Evolutionary conservation across 2,888 invertebrate genomes (phyloP).

Genomic region (Parelbella ahira): DNA sequence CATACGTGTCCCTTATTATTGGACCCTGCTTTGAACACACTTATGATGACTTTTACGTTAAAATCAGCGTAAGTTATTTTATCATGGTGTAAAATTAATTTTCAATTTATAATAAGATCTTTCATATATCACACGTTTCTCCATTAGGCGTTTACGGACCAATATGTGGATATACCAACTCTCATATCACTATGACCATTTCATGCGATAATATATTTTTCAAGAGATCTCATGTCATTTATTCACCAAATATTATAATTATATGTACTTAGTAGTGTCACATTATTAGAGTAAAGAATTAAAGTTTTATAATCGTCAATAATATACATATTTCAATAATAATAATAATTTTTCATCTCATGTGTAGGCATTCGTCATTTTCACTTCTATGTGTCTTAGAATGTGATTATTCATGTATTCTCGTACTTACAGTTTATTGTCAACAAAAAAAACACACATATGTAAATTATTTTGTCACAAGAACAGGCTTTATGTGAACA

Average conservation of each 20-base stretch:
- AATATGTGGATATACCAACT: conserved; percentile 19
- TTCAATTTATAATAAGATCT: background rate
- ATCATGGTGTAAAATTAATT: no score
- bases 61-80: no score
- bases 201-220: conserved; percentile 26
- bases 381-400: conserved; percentile 14
- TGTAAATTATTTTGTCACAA: no score
- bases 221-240: conserved; percentile 22
- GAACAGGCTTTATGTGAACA: no score
- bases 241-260: conserved; percentile 14
- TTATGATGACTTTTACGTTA: no score
- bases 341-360: no score
- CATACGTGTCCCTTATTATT: no score
- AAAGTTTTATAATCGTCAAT: conserved; percentile 24
- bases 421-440: background rate
- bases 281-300: conserved; percentile 20
- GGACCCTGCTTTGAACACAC: background rate
- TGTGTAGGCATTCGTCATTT: conserved; percentile 11
- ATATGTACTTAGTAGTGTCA: conserved; percentile 21
- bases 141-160: conserved; percentile 28
- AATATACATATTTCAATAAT: no score
- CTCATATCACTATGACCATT: conserved; percentile 22
- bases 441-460: no score
- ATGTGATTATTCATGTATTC: background rate
- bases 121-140: conserved; percentile 3